phyloP scores from a whole-genome alignment of 2,113 vertebrate genomes.

The Gambusia holbrooki region DNA sequence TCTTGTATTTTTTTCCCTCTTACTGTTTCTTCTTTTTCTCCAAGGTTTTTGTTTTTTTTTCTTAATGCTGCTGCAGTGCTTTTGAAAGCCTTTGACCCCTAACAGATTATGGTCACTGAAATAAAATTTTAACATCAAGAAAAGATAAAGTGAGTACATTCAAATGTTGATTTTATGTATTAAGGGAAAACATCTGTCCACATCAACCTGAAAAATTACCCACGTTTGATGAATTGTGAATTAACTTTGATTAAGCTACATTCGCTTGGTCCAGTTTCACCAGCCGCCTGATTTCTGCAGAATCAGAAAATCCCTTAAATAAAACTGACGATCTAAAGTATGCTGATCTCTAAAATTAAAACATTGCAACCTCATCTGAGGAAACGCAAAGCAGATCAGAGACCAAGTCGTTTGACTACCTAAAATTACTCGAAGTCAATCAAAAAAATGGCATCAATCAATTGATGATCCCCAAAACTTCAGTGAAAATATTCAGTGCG shows the following conservation, averaged over 20 bases:
- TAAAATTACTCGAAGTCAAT: background rate
- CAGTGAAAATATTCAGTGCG: background rate
- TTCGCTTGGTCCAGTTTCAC: no score
- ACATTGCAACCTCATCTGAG: background rate
- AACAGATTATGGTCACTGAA: background rate
- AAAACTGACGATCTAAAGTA: background rate
- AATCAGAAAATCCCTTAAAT: no score
- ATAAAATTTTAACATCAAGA: no score
- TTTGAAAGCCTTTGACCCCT: no score
- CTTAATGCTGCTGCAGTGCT: no score
- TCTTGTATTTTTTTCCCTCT: conserved; percentile 21
- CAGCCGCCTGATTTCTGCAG: no score
- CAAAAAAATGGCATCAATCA: no score
- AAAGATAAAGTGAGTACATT: no score
- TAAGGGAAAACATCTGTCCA: no score
- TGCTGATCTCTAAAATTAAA: background rate
- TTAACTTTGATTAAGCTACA: no score
- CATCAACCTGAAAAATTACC: background rate
- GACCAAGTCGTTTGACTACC: background rate
- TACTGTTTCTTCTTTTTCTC: conserved; percentile 26
- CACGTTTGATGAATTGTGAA: background rate
- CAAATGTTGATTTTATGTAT: no score
- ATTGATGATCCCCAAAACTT: background rate
- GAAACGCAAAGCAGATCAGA: background rate
- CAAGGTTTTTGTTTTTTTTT: background rate